A percentile compares a stretch with the other conserved stretches of the same genome.
Evolutionary conservation across 1,140 invertebrate species (phyloP).

Genomic region (Drosophila repletoides): DNA sequence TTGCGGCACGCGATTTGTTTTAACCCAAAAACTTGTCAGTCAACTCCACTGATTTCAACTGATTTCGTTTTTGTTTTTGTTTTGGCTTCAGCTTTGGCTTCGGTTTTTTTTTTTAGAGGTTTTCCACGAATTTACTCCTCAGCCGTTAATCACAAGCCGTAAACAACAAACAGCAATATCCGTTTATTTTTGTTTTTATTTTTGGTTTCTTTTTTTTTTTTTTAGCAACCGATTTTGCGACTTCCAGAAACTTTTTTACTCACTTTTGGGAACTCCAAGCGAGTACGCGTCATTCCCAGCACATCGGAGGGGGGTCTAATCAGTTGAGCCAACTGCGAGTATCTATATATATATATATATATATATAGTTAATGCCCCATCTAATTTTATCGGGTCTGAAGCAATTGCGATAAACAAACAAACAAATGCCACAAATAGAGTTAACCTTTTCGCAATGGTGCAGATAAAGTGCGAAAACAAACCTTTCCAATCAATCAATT

Average conservation of each 20-base stretch:
- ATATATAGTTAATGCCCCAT: neutral
- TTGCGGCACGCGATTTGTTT: constrained; percentile 63
- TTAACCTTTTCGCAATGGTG: constrained; percentile 46
- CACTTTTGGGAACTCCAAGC: constrained; percentile 21
- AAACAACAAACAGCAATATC: constrained; percentile 62
- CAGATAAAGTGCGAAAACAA: constrained; percentile 52
- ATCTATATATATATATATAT: too few relatives aligned
- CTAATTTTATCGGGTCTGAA: constrained; percentile 49
- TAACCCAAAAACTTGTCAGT: constrained; percentile 15
- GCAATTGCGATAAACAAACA: constrained; percentile 28
- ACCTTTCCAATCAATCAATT: constrained; percentile 43
- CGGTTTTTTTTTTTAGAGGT: constrained; percentile 8
- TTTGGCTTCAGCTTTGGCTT: too few relatives aligned
- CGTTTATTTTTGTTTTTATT: constrained; percentile 47
- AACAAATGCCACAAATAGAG: constrained; percentile 45
- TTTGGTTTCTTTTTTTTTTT: neutral
- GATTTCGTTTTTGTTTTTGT: too few relatives aligned
- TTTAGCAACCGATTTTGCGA: constrained; percentile 54
- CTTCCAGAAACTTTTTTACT: constrained; percentile 14
- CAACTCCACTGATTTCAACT: constrained; percentile 28
- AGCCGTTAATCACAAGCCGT: constrained; percentile 55
- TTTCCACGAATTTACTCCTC: constrained; percentile 45
- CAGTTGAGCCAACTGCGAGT: constrained; percentile 9
- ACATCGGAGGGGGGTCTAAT: neutral
- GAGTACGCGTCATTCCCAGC: constrained; percentile 25